A percentile compares a stretch with the other conserved stretches of the same genome.
These are phyloP conservation scores for Gibbula magus DNA, from an alignment of 2,888 invertebrate species.

Conservation along the genomic window DNA sequence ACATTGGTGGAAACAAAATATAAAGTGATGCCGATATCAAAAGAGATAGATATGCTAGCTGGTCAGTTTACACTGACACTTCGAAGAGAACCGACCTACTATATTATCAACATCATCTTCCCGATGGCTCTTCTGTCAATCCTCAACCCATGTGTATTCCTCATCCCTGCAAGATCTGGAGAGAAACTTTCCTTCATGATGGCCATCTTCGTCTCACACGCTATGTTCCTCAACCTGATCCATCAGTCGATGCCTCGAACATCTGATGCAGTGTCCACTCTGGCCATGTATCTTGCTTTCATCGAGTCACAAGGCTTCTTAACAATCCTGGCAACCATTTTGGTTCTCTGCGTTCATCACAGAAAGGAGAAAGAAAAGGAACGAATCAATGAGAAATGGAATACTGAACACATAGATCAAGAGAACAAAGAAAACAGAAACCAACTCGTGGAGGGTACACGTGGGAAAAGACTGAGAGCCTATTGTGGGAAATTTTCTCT, in stretches of 20 bases:
- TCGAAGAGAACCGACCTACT: not conserved
- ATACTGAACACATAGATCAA: not conserved
- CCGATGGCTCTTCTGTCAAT: not conserved
- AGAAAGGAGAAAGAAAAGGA: not conserved
- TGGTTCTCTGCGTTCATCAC: not conserved
- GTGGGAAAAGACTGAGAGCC: not conserved
- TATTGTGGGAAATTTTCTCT: not conserved
- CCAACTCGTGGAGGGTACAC: not conserved
- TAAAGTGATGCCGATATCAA: not conserved
- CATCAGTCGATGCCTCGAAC: not conserved
- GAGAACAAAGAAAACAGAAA: not conserved
- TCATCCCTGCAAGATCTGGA: not conserved
- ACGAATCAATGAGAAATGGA: not conserved
- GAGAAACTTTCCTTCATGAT: not conserved
- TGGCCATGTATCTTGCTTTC: not conserved
- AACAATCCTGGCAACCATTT: not conserved
- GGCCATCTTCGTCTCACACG: constrained; percentile 3
- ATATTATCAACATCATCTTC: constrained; percentile 16
- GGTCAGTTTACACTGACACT: not conserved
- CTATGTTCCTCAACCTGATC: not conserved
- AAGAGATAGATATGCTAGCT: not conserved
- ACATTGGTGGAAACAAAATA: too few relatives aligned
- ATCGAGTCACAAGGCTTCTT: not conserved
- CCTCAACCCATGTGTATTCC: constrained; percentile 12
- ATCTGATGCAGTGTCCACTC: not conserved